phyloP scores from a whole-genome alignment of 2,113 vertebrate genomes.

The Rutilus rutilus region DNA sequence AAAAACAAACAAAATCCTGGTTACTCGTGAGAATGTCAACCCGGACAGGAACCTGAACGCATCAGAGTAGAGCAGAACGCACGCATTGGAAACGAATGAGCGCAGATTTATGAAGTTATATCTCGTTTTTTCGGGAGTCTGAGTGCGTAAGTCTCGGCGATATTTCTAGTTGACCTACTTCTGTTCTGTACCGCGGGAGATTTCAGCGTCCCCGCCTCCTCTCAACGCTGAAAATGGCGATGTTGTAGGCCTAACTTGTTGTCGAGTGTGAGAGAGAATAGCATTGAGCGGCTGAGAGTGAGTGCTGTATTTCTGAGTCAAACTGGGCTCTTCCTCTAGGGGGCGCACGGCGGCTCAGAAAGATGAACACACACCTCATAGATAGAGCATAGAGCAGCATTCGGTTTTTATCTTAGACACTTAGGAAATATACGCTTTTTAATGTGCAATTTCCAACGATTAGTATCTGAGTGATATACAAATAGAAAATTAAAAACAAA shows the following conservation, averaged over 20 bases:
- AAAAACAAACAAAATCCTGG: constrained; percentile 49
- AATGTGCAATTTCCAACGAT: not conserved
- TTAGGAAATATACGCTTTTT: not conserved
- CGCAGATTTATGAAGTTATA: not conserved
- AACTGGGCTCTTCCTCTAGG: not conserved
- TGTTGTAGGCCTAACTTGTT: constrained; percentile 55
- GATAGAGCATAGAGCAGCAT: not conserved
- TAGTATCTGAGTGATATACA: not conserved
- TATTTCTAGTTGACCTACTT: constrained; percentile 64
- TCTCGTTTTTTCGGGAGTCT: constrained; percentile 25
- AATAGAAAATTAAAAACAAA: not conserved
- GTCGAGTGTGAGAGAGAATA: constrained; percentile 55
- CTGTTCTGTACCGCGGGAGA: constrained; percentile 54
- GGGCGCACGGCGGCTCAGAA: constrained; percentile 1
- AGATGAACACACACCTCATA: not conserved
- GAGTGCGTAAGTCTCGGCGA: not conserved
- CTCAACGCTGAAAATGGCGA: constrained; percentile 74
- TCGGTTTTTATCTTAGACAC: not conserved
- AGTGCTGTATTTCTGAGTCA: not conserved
- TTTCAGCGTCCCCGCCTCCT: constrained; percentile 34
- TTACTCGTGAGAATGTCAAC: constrained; percentile 62
- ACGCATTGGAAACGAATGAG: constrained; percentile 58
- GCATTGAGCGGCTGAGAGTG: not conserved
- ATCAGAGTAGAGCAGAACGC: constrained; percentile 53
- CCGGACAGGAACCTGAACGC: constrained; percentile 65